Evolutionary conservation across 2,113 vertebrate species (phyloP), one percentile per base, ranked within the genome.

Genomic region (Cebus imitator): DNA sequence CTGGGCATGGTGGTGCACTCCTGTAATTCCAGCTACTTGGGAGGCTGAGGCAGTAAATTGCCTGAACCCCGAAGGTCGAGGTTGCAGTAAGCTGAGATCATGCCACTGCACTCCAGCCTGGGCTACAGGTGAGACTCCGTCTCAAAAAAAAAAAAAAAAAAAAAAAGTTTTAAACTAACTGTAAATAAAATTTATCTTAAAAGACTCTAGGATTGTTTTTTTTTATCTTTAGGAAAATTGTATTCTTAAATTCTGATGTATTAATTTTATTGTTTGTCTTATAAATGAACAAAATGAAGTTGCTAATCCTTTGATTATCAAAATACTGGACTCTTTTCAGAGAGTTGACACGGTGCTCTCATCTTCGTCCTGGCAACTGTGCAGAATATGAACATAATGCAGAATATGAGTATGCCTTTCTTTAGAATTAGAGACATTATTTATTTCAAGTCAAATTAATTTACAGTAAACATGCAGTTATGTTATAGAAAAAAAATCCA

Each of bases 381-480:
- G 5, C 23, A 52, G 37, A 64, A 16, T 37, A 13, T 48, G 92
- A 87, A 81, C 3, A 3, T 75, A 48, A 92, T 64, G 61, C 61
- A 64, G 61, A 64, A 64, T 64, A 64, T 1, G 6, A 45, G 0
- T 6, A n/a, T 70, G 2, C 9, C 45, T 95, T 91, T 96, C 68
- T 95, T 57, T 96, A 95, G 66, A 95, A 76, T 45, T 70, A 32
- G 30, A 75, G 40, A 32, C 48, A 92, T 5, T 66, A 50, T 90
- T 97, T 95, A 32, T 90, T 97, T 95, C n/a, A 81, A 80, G 16
- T 82, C 87, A 87, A 35, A 87, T 94, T 35, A 30, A 7, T 64
- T 93, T 86, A 83, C 0, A 79, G 35, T 96, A 55, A 82, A 78
- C 68, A 52, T n/a, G 20, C 2, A 43, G 1, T 94, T 70, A 57